Base-by-base conservation (phyloP, 2,888 invertebrate genomes). In the Drosophila helvetica region DNA sequence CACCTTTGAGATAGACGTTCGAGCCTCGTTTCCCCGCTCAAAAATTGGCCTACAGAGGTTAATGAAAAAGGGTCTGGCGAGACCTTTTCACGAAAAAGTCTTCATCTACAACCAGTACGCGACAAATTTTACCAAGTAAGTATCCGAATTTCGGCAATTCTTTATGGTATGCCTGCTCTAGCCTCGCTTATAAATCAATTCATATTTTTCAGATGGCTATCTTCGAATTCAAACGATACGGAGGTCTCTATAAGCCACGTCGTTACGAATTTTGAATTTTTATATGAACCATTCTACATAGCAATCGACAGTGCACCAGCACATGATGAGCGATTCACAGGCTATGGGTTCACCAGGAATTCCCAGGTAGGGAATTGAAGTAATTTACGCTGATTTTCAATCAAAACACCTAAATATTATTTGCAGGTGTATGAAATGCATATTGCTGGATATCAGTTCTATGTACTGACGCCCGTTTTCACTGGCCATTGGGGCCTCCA, bases 211-310 rank as follows among this genome's bases (percentile, higher is more conserved):
- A 90, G 90, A 52, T 90, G 90, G 90, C 38, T 90, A 53, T 70
- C 82, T 62, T 67, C 74, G 19, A 77, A 72, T 54, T 42, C 70
- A 59, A 84, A 86, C 71, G 82, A 93, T 77, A 89, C 92, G 8
- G 94, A 94, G 69, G 94, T 96, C 3, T 95, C 95, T 90, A 93
- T 97, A 55, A 97, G 96, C 89, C 97, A 98, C 92, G 95, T 95
- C 83, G 97, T 98, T 68, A 97, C 96, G 10, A 95, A 95, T 92
- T 95, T 95, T 91, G 94, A 94, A 93, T 95, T 97, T 90, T 94
- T 97, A 70, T 98, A 98, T 92, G 98, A 98, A 92, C 98, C 98
- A 0, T 98, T 98, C 93, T 98, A 97, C 93, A 96, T 98, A 60
- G 95, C 97, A 2, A 93, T 94, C 3, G 97, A 97, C 91, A 94